Percentiles rank a stretch among this genome's conserved stretches.
These are phyloP conservation scores for Smutsia temminckii DNA, from an alignment of 2,797 vertebrate species.

Conservation along the genomic window DNA sequence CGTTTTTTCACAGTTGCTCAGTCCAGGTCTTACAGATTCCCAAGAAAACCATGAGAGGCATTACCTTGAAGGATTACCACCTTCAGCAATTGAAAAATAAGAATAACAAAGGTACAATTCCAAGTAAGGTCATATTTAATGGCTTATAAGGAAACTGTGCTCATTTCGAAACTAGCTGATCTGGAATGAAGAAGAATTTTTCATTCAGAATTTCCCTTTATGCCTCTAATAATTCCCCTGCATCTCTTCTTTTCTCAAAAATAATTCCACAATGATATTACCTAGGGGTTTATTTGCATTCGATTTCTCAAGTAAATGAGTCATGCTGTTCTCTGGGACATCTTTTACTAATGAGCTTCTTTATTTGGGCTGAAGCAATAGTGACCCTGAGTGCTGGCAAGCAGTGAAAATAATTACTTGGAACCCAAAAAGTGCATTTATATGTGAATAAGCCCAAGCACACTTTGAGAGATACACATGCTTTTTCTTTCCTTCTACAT, in stretches of 20 bases:
- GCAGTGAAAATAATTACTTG: slow-evolving; percentile 46
- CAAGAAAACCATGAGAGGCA: neutral
- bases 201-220: slow-evolving; percentile 51
- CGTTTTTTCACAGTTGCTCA: neutral
- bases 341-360: slow-evolving; percentile 57
- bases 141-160: neutral
- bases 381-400: slow-evolving; percentile 57
- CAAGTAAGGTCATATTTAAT: neutral
- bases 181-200: slow-evolving; percentile 19
- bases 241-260: slow-evolving; percentile 58
- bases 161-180: slow-evolving; percentile 19
- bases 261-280: slow-evolving; percentile 64
- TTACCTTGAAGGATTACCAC: neutral
- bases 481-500: neutral
- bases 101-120: neutral
- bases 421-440: neutral
- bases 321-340: slow-evolving; percentile 47
- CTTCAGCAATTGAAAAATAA: neutral
- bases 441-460: neutral
- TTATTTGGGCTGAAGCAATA: slow-evolving; percentile 51
- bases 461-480: neutral
- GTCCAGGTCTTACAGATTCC: neutral
- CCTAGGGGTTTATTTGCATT: slow-evolving; percentile 52
- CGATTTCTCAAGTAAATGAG: slow-evolving; percentile 65
- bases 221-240: neutral